These are phyloP conservation scores for Stegodyphus dumicola DNA, from an alignment of 1,140 invertebrate species.

Conservation along the genomic window DNA sequence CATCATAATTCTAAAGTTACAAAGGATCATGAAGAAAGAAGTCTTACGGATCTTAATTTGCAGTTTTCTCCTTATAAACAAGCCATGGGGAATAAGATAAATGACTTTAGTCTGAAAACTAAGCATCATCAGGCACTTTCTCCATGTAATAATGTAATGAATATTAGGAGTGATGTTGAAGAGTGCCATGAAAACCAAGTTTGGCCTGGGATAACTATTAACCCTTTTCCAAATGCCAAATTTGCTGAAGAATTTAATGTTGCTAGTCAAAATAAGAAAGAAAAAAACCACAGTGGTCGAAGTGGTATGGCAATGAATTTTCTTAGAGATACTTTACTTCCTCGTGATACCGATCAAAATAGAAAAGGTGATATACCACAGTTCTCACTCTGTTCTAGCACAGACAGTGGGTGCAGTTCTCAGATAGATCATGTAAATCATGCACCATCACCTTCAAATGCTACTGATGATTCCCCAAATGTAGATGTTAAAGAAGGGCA, in stretches of 20 bases:
- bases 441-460: not conserved
- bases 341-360: constrained; percentile 9
- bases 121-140: constrained; percentile 31
- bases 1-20: constrained; percentile 7
- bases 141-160: constrained; percentile 43
- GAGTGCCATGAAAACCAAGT: constrained; percentile 49
- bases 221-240: constrained; percentile 57
- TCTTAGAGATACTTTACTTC: constrained; percentile 34
- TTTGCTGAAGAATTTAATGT: constrained; percentile 44
- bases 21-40: constrained; percentile 33
- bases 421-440: constrained; percentile 48
- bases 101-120: constrained; percentile 48
- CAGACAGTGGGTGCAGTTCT: constrained; percentile 57
- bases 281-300: constrained; percentile 12
- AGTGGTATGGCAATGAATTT: not conserved
- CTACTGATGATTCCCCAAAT: constrained; percentile 24
- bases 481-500: constrained; percentile 46
- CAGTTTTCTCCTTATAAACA: constrained; percentile 39
- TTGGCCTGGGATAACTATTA: constrained; percentile 57
- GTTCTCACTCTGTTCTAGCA: constrained; percentile 53
- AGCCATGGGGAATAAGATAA: constrained; percentile 22
- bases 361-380: constrained; percentile 7
- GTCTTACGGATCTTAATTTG: constrained; percentile 13
- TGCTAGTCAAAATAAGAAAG: constrained; percentile 44
- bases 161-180: constrained; percentile 39